Evolutionary conservation across 37 sponge, comb jelly and placozoan species (phyloP), one percentile per base, ranked within the genome.

Genomic region (Haliclona indistincta): DNA sequence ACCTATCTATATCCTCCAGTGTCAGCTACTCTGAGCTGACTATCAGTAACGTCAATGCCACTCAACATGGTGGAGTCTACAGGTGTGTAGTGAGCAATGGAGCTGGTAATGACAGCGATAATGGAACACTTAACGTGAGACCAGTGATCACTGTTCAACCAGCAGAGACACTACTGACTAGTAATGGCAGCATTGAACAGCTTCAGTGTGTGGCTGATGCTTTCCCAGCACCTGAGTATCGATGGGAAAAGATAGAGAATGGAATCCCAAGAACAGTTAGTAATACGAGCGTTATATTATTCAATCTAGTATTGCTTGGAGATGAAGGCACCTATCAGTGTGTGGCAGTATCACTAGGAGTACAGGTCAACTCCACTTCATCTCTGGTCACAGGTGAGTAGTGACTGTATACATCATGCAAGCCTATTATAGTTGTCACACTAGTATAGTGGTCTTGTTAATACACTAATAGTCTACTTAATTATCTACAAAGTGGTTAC

Each of bases 1-100:
- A n/a, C n/a, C n/a, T n/a, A n/a, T n/a, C n/a, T n/a, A n/a, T n/a
- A n/a, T n/a, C n/a, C n/a, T n/a, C n/a, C n/a, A n/a, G n/a, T n/a
- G n/a, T n/a, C n/a, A n/a, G n/a, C n/a, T n/a, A n/a, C n/a, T n/a
- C n/a, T n/a, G n/a, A n/a, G n/a, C 22, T 66, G 29, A 32, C 67
- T 19, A 17, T 66, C 29, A 20, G 15, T 7, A 34, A 40, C 5
- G 67, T 62, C 8, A 75, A 43, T 80, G 81, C 40, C 4, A 34
- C 89, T 28, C 64, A 65, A 63, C n/a, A n/a, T n/a, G 87, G 88
- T 22, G 92, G 93, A 19, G 56, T 17, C 5, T 88, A 92, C 58
- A 79, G 35, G 1, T 92, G 93, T 63, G 45, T 42, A 23, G 92
- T 77, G 15, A 74, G 39, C 39, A 91, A 91, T 74, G 76, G 33